Conservation (phyloP, 2,113 vertebrate genomes). For the Oreochromis niloticus region DNA sequence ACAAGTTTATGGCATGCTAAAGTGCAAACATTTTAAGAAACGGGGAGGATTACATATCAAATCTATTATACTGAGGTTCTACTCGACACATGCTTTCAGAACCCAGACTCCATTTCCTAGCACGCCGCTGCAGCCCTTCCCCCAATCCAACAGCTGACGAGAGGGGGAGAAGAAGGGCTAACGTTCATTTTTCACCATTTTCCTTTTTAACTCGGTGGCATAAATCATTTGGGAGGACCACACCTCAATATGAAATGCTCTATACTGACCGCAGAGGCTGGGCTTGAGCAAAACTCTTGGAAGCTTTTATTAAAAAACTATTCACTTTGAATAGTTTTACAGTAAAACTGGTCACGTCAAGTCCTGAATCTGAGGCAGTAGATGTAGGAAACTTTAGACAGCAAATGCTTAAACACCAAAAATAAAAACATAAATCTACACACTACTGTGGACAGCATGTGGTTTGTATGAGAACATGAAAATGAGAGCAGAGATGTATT, state of each 20-base stretch:
- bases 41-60: not conserved
- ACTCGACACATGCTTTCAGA: slow-evolving; percentile 5
- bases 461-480: not conserved
- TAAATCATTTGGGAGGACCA: slow-evolving; percentile 16
- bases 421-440: not conserved
- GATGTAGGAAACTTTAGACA: not conserved
- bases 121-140: not conserved
- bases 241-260: not conserved
- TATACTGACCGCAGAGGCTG: not conserved
- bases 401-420: not conserved
- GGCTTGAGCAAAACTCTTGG: not conserved
- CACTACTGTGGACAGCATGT: not conserved
- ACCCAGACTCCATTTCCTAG: slow-evolving; percentile 1
- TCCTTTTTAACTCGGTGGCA: not conserved
- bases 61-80: not conserved
- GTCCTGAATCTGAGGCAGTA: not conserved
- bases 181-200: slow-evolving; percentile 14
- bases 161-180: not conserved
- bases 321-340: not conserved
- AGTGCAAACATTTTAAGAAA: slow-evolving; percentile 36
- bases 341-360: not conserved
- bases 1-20: slow-evolving; percentile 47
- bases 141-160: not conserved
- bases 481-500: not conserved
- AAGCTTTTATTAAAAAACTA: not conserved